Conservation (phyloP, 2,797 vertebrate species). For the Benthosema pterotum region DNA sequence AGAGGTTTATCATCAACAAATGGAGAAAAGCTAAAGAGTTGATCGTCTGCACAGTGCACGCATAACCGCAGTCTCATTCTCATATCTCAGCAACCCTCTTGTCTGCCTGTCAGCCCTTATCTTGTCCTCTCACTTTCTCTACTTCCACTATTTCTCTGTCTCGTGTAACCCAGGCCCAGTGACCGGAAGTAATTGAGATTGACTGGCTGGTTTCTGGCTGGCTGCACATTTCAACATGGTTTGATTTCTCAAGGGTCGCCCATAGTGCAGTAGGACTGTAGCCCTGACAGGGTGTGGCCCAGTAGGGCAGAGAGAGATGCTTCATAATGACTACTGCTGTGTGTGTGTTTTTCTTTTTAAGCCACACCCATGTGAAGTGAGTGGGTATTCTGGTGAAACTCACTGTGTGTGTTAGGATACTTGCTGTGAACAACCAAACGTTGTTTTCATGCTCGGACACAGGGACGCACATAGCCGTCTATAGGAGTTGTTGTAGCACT, state of each 20-base stretch:
- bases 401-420: too few species aligned
- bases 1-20: conserved; percentile 54
- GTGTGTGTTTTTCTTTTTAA: too few species aligned
- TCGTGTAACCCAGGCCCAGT: conserved; percentile 38
- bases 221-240: conserved; percentile 59
- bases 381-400: too few species aligned
- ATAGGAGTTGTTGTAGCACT: too few species aligned
- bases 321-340: conserved; percentile 14
- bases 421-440: too few species aligned
- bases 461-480: too few species aligned
- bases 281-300: conserved; percentile 12
- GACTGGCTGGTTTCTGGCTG: conserved; percentile 63
- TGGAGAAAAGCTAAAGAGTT: conserved; percentile 1
- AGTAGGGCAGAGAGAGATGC: conserved; percentile 20
- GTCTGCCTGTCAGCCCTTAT: too few species aligned
- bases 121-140: conserved; percentile 1
- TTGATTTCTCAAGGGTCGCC: conserved; percentile 53
- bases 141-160: neutral
- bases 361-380: too few species aligned
- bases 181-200: conserved; percentile 70
- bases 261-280: conserved; percentile 22
- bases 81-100: neutral
- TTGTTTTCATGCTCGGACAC: too few species aligned
- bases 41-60: neutral
- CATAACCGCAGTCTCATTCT: conserved; percentile 10